A percentile compares a stretch with the other conserved stretches of the same genome.
These are phyloP conservation scores for Ellobius talpinus DNA, from an alignment of 2,113 vertebrate species.

Conservation along the genomic window DNA sequence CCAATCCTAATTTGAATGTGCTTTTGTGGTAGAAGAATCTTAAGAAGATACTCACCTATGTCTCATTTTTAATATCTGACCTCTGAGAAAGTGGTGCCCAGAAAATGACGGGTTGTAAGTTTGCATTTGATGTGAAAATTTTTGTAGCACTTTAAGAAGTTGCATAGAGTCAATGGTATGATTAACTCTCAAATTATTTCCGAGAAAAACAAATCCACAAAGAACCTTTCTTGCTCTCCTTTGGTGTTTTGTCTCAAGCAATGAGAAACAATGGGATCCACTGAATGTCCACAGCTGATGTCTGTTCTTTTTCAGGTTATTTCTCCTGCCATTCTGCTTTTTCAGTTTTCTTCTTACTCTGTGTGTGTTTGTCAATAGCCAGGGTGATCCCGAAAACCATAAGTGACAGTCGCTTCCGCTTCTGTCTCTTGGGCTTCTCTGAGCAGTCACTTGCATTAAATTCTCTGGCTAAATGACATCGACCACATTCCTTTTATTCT, in stretches of 20 bases:
- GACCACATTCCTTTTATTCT: not conserved
- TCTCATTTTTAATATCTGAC: not conserved
- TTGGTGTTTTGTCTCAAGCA: not conserved
- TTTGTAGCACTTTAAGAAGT: not conserved
- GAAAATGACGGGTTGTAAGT: not conserved
- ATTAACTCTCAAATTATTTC: not conserved
- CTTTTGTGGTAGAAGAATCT: not conserved
- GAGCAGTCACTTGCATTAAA: not conserved
- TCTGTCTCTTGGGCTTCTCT: not conserved
- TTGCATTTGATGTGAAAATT: not conserved
- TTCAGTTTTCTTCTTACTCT: not conserved
- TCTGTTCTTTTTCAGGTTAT: not conserved
- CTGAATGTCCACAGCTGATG: accelerated
- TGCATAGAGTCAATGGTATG: not conserved
- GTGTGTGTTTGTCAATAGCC: not conserved
- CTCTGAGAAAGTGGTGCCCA: not conserved
- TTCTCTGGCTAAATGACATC: not conserved
- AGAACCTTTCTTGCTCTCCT: not conserved
- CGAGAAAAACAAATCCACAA: not conserved
- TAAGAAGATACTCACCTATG: not conserved
- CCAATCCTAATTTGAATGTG: not conserved
- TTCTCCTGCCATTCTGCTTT: not conserved
- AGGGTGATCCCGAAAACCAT: not conserved
- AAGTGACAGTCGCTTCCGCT: not conserved
- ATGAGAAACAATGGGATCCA: not conserved